phyloP scores from a whole-genome alignment of 2,888 invertebrate species.

The Chloroclystis v-ata region DNA sequence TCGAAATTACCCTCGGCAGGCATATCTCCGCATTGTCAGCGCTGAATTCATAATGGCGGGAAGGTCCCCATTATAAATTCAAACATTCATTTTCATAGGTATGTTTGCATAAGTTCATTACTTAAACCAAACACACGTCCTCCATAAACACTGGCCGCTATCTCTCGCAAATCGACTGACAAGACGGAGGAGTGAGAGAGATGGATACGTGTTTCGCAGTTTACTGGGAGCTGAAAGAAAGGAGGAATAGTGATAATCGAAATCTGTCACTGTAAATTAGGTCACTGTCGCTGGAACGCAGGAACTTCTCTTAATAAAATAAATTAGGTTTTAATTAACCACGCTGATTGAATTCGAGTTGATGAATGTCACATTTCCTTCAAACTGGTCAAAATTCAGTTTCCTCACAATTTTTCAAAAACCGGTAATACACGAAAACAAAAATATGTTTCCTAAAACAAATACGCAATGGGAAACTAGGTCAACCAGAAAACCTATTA shows the following conservation, averaged over 20 bases:
- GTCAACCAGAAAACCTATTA: constrained; percentile 1
- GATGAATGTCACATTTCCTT: too few relatives aligned
- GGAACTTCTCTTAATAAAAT: too few relatives aligned
- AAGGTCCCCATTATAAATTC: constrained; percentile 15
- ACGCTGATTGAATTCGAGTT: too few relatives aligned
- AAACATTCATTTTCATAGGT: constrained; percentile 20
- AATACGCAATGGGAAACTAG: not conserved
- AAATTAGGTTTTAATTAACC: too few relatives aligned
- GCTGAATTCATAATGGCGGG: constrained; percentile 10
- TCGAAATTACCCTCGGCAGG: not conserved
- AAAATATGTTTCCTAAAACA: too few relatives aligned
- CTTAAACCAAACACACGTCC: constrained; percentile 39
- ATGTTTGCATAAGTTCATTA: constrained; percentile 33
- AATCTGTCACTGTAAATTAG: too few relatives aligned
- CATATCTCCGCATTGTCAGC: constrained; percentile 8
- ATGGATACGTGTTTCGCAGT: constrained; percentile 24
- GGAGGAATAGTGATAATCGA: too few relatives aligned
- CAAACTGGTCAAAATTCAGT: too few relatives aligned
- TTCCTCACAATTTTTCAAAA: too few relatives aligned
- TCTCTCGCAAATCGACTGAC: constrained; percentile 43
- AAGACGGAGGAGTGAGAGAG: constrained; percentile 38
- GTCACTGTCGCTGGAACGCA: too few relatives aligned
- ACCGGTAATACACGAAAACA: too few relatives aligned
- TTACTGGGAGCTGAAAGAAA: not conserved
- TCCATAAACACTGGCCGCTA: constrained; percentile 45